Evolutionary conservation across 2,797 vertebrate genomes (phyloP), one percentile per base, ranked within the genome.

Genomic region (Pseudomugil tenellus): DNA sequence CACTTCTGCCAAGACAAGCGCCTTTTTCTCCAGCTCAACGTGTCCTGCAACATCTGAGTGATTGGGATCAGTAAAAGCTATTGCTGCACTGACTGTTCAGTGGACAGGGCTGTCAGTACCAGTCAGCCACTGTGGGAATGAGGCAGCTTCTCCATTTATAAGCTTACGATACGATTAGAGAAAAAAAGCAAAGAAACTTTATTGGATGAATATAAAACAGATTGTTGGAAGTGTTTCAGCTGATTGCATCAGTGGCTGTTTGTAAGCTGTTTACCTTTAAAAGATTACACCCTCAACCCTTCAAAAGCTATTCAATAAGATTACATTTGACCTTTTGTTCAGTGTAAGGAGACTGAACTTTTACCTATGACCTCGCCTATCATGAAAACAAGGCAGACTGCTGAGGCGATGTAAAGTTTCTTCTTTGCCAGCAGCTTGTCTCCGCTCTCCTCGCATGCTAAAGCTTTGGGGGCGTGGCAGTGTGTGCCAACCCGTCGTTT

Each of bases 331-430:
- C n/a, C 17, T 11, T 61, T 16, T 28, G 0, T 55, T 56, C 5
- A 16, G 8, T 2, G 12, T 26, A 21, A 12, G n/a, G 43, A 46
- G 39, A 41, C 29, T 39, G 4, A 70, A 55, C 31, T 17, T 25
- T 79, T 89, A 99, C 98, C 98, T 67, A 97, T 93, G 74, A 98
- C 94, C 80, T 99, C 98, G 14, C 97, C 97, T 0, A 96, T 93
- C 97, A 99, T 98, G 93, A 99, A 99, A 90, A 97, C 2, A 7
- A 96, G 93, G 85, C 98, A 99, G 78, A 99, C 89, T 0, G 88
- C 86, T 0, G 96, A 98, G 31, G 97, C 96, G 0, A 97, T 67
- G 41, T 92, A 95, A 21, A 99, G 95, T 80, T 99, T 97, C 91
- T 87, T 96, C 78, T 89, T 93, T 1, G 98, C 97, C 74, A 94